Conservation (phyloP, 2,113 vertebrate species). For the Phodopus roborovskii region DNA sequence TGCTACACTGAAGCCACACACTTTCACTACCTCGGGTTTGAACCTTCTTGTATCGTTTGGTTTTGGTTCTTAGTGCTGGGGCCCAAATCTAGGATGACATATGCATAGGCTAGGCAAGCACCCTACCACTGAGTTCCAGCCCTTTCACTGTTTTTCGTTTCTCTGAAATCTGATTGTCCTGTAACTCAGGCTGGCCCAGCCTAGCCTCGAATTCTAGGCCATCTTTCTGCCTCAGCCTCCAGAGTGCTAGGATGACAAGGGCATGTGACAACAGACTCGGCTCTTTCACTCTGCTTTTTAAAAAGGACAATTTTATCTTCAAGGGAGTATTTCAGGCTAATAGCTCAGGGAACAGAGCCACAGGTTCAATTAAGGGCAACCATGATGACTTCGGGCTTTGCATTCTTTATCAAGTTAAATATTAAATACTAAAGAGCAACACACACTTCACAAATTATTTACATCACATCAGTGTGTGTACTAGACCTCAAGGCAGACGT, state of each 20-base stretch:
- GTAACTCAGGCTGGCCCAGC: background rate
- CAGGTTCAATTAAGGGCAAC: slow-evolving; percentile 43
- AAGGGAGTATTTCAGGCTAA: slow-evolving; percentile 42
- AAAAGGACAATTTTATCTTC: slow-evolving; percentile 40
- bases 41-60: no score
- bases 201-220: background rate
- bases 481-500: background rate
- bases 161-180: background rate
- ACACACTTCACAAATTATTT: slow-evolving; percentile 28
- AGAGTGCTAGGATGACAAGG: background rate
- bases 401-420: slow-evolving; percentile 53
- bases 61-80: background rate
- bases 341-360: background rate
- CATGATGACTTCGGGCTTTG: background rate
- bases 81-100: background rate
- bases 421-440: slow-evolving; percentile 58
- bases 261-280: background rate
- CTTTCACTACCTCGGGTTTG: background rate
- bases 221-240: background rate
- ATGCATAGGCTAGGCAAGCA: background rate
- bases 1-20: background rate
- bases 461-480: background rate
- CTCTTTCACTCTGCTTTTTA: background rate
- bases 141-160: background rate
- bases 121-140: no score